These are phyloP conservation scores for Ametastegia equiseti DNA, from an alignment of 2,888 invertebrate species.

Conservation along the genomic window DNA sequence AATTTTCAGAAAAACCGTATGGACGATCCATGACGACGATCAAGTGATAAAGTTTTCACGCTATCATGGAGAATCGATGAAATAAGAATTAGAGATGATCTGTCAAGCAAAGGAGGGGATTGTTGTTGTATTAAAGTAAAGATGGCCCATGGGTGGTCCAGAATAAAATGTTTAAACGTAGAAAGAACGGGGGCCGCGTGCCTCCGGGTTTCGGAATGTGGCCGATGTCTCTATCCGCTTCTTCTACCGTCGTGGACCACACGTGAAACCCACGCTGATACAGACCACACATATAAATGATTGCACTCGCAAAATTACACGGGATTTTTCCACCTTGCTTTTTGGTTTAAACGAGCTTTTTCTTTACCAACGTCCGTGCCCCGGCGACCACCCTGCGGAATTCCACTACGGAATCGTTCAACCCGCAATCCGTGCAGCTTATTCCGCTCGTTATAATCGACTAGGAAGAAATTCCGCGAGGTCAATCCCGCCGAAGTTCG, in stretches of 20 bases:
- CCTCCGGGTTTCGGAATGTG: slow-evolving; percentile 69
- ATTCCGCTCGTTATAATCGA: neutral
- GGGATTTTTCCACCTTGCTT: slow-evolving; percentile 71
- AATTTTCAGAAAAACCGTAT: no score
- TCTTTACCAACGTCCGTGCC: no score
- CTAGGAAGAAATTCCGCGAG: slow-evolving; percentile 24
- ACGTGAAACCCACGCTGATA: slow-evolving; percentile 57
- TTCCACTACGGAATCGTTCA: slow-evolving; percentile 61
- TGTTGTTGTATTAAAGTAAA: slow-evolving; percentile 19
- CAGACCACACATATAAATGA: slow-evolving; percentile 39
- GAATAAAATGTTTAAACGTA: slow-evolving; percentile 69
- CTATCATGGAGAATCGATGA: neutral
- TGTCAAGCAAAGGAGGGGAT: neutral
- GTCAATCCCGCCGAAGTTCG: neutral
- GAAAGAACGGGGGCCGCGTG: slow-evolving; percentile 66
- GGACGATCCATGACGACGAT: neutral
- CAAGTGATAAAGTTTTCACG: neutral
- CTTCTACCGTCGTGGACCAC: slow-evolving; percentile 73
- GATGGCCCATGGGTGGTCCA: slow-evolving; percentile 70
- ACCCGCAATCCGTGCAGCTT: neutral
- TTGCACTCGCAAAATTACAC: slow-evolving; percentile 73
- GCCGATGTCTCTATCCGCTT: slow-evolving; percentile 76
- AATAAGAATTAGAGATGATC: neutral
- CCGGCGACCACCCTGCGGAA: slow-evolving; percentile 48
- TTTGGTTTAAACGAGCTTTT: slow-evolving; percentile 70